Conservation (phyloP, 1,140 invertebrate species). For the Drosophila teissieri region DNA sequence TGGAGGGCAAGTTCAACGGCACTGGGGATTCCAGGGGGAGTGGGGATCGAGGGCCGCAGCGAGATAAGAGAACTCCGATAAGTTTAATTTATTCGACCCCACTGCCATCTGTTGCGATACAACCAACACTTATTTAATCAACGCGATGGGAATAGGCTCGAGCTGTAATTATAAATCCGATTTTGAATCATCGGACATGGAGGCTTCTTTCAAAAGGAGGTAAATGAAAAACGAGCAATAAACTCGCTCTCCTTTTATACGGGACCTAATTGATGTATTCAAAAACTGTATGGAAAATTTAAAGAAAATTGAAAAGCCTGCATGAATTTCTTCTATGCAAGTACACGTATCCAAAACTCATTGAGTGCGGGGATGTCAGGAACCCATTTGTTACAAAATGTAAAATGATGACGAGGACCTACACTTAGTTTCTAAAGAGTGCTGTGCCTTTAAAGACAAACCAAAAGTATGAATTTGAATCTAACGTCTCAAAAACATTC, state of each 20-base stretch:
- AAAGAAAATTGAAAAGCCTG: not conserved
- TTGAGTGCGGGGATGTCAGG: too few species aligned
- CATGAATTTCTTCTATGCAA: too few species aligned
- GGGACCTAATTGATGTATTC: not conserved
- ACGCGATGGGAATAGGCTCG: slow-evolving; percentile 34
- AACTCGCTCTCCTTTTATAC: not conserved
- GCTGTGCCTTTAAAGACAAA: not conserved
- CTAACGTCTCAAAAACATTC: not conserved
- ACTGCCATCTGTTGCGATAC: slow-evolving; percentile 25
- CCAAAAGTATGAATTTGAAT: not conserved
- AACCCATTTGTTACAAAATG: too few species aligned
- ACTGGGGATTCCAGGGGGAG: slow-evolving; percentile 20
- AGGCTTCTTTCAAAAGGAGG: not conserved
- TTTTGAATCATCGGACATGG: slow-evolving; percentile 16
- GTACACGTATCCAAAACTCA: too few species aligned
- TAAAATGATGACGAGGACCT: too few species aligned
- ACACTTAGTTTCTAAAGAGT: too few species aligned
- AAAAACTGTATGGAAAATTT: not conserved
- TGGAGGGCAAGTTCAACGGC: slow-evolving; percentile 73
- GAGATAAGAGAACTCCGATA: slow-evolving; percentile 39
- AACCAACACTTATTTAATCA: slow-evolving; percentile 38
- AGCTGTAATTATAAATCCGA: slow-evolving; percentile 31
- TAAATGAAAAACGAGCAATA: not conserved
- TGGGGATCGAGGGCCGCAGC: slow-evolving; percentile 10
- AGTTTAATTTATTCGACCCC: slow-evolving; percentile 30